A percentile compares a stretch with the other conserved stretches of the same genome.
Conservation (phyloP, 53 echinoderm and acorn worm species). For the Pentamera pediparva region DNA sequence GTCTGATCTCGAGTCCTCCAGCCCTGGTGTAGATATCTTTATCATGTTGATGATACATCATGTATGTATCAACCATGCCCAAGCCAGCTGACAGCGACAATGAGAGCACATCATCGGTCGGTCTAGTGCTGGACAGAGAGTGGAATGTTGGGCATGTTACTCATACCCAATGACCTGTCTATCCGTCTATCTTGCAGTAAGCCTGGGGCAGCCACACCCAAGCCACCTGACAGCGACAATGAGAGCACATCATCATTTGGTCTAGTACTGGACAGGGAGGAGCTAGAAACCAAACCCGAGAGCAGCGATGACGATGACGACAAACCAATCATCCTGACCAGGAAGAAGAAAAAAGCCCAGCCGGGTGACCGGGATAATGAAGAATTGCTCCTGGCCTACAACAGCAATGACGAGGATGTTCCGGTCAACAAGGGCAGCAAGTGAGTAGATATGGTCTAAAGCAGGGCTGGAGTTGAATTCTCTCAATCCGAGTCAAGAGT, state of each 20-base stretch:
- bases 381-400: slow-evolving; percentile 35
- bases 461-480: no score
- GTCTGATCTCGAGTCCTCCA: no score
- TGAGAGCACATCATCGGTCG: slow-evolving; percentile 5
- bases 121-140: slow-evolving; percentile 14
- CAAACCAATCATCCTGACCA: slow-evolving; percentile 24
- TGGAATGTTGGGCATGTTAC: no score
- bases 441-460: slow-evolving; percentile 17
- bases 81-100: no score
- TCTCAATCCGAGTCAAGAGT: no score
- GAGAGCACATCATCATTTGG: slow-evolving; percentile 11
- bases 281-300: slow-evolving; percentile 40
- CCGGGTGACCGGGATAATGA: slow-evolving; percentile 28
- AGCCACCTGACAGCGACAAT: no score
- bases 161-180: no score
- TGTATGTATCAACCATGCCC: background rate
- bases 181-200: no score
- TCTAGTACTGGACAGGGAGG: slow-evolving; percentile 14
- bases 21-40: no score
- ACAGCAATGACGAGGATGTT: slow-evolving; percentile 68
- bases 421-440: slow-evolving; percentile 32
- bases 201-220: background rate
- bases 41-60: no score
- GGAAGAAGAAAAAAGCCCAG: slow-evolving; percentile 36
- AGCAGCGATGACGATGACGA: slow-evolving; percentile 41